phyloP scores from a whole-genome alignment of 2,797 vertebrate species.

The Channa striata region DNA sequence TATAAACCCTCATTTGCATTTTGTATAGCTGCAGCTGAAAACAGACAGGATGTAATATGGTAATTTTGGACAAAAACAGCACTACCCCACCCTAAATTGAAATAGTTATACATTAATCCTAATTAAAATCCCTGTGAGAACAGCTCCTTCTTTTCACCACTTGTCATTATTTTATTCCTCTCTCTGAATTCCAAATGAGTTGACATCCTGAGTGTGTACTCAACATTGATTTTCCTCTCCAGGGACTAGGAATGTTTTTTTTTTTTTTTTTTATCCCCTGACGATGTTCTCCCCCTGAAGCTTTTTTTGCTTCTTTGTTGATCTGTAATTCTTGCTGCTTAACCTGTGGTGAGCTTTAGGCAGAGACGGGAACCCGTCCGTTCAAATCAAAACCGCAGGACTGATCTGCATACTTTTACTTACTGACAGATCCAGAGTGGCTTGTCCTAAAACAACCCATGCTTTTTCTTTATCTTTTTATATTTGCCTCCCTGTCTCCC shows the following conservation, averaged over 20 bases:
- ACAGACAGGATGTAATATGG: slow-evolving; percentile 59
- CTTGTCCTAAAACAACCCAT: slow-evolving; percentile 22
- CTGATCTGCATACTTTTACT: slow-evolving; percentile 49
- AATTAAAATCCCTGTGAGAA: slow-evolving; percentile 70
- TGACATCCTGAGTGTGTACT: slow-evolving; percentile 38
- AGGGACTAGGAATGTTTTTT: slow-evolving; percentile 24
- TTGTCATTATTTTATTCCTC: slow-evolving; percentile 41
- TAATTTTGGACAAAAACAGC: slow-evolving; percentile 69
- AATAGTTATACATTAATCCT: slow-evolving; percentile 70
- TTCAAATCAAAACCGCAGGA: slow-evolving; percentile 35
- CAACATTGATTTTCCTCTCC: slow-evolving; percentile 55
- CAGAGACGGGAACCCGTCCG: slow-evolving; percentile 43
- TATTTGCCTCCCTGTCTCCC: not conserved
- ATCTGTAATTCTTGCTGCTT: slow-evolving; percentile 28
- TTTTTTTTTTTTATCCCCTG: slow-evolving; percentile 6
- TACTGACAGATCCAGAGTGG: slow-evolving; percentile 51
- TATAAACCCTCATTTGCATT: slow-evolving; percentile 74
- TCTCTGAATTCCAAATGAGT: slow-evolving; percentile 47
- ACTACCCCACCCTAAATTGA: slow-evolving; percentile 58
- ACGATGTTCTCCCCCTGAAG: slow-evolving; percentile 23
- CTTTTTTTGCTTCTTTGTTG: slow-evolving; percentile 14
- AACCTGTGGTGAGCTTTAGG: slow-evolving; percentile 46
- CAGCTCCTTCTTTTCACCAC: slow-evolving; percentile 2
- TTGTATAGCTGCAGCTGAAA: slow-evolving; percentile 56
- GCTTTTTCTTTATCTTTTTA: slow-evolving; percentile 26